Evolutionary conservation across 2,797 vertebrate species (phyloP), one percentile per base, ranked within the genome.

Genomic region (Acestrorhynchus altus): DNA sequence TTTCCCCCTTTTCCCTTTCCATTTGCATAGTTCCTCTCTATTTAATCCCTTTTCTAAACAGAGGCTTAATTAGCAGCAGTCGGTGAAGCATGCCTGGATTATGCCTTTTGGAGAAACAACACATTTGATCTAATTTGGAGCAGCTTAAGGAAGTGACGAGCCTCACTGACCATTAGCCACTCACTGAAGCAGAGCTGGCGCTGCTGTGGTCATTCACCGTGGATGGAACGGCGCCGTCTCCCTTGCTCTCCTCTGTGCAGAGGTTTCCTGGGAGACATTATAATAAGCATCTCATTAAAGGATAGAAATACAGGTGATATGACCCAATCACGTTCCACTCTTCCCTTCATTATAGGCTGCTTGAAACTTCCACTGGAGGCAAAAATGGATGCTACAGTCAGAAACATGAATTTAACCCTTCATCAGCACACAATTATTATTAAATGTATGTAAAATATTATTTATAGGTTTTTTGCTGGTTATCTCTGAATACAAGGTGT

Each of bases 11-110:
- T 71, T 79, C 20, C n/a, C 28, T 57, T 70, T 54, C 59, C 59
- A 83, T 87, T 84, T 81, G 74, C 82, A 69, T 81, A 84, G 86
- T 81, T 71, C 75, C 35, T 75, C 56, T 66, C 59, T 83, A 72
- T 86, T 87, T 84, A 76, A 85, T 85, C 84, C 70, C 49, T 81
- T 72, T 83, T 85, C 83, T 86, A 79, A 84, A 86, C 49, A 79
- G 74, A 77, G 74, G 54, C 79, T 68, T 84, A 88, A 88, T 85
- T 81, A 86, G 70, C 57, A 49, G 26, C 57, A 80, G 79, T 60
- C 57, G 76, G 69, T 78, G 74, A 76, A 82, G 82, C 80, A 74
- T 80, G 77, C 72, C 49, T 74, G 81, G 81, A 86, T 85, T 83
- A 81, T 57, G 60, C 69, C 56, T 75, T 76, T 78, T 78, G 74